Evolutionary conservation across 1,140 invertebrate species (phyloP), one percentile per base, ranked within the genome.

Genomic region (Conus ventricosus): DNA sequence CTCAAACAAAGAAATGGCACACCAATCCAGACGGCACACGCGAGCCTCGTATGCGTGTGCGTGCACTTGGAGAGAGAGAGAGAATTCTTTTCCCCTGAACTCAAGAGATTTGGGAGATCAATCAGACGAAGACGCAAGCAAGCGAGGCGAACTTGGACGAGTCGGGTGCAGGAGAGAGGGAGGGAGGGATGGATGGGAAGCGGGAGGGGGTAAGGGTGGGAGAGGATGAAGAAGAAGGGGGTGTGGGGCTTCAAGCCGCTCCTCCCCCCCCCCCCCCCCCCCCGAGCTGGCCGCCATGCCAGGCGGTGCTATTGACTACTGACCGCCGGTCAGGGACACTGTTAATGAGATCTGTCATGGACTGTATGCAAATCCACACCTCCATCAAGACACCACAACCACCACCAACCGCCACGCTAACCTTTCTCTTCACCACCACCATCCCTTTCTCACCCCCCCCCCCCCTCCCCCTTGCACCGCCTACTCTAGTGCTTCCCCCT

Each of bases 341-440:
- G 17, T 81, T 81, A 81, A 81, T 81, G 80, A 81, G 80, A 81
- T 81, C 80, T 81, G 80, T 54, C 80, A 81, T 54, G 51, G 51
- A 54, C 80, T 54, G 80, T 23, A 81, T 81, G 80, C 80, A 39
- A 78, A 78, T 78, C 76, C 25, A 39, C 76, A 78, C 76, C 10
- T 78, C 76, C 76, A 78, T 78, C 76, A 78, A 75, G 8, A 71
- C 67, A 71, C 67, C 17, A 71, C 67, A n/a, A n/a, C n/a, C n/a
- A 20, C 23, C 67, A 71, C 67, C 17, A 39, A 20, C 67, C 23
- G 67, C 20, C 15, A 71, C 17, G 17, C 60, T 63, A 63, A 63
- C 60, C 17, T 11, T 20, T 63, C 10, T n/a, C 60, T 63, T n/a
- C 23, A n/a, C 67, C 23, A n/a, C 67, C 23, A 23, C 67, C 23